These are phyloP conservation scores for Osmerus mordax DNA, from an alignment of 2,113 vertebrate genomes.

Conservation along the genomic window DNA sequence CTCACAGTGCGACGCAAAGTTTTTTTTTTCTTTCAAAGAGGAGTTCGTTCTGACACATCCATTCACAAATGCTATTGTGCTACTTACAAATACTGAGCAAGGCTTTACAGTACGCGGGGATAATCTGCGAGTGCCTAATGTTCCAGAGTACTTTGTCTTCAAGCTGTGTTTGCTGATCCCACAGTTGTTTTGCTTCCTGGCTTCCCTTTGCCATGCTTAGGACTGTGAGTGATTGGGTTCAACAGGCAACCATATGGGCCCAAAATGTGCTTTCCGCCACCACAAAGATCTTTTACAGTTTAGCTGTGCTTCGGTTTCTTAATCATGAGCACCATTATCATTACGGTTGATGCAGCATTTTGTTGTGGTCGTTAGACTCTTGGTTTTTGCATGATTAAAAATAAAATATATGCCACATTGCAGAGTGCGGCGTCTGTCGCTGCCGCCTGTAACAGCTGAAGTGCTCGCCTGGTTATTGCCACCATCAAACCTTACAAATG, in stretches of 20 bases:
- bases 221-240: slow-evolving; percentile 65
- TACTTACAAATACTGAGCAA: not conserved
- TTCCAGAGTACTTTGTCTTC: not conserved
- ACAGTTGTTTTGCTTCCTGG: slow-evolving; percentile 20
- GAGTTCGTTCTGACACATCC: slow-evolving; percentile 38
- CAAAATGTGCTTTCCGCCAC: slow-evolving; percentile 62
- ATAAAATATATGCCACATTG: slow-evolving; percentile 63
- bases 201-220: slow-evolving; percentile 50
- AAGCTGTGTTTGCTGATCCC: slow-evolving; percentile 13
- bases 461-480: slow-evolving; percentile 54
- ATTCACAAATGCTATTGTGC: slow-evolving; percentile 5
- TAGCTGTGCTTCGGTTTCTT: slow-evolving; percentile 63
- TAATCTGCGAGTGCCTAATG: not conserved
- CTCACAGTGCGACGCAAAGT: too few species aligned
- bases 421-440: slow-evolving; percentile 61
- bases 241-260: slow-evolving; percentile 66
- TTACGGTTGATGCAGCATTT: slow-evolving; percentile 68
- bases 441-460: slow-evolving; percentile 48
- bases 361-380: slow-evolving; percentile 69
- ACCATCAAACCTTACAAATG: slow-evolving; percentile 58
- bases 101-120: not conserved
- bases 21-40: too few species aligned
- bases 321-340: slow-evolving; percentile 72
- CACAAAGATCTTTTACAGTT: slow-evolving; percentile 56
- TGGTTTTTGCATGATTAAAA: slow-evolving; percentile 69